phyloP scores from a whole-genome alignment of 2,797 vertebrate genomes.

The Crotalus adamanteus region DNA sequence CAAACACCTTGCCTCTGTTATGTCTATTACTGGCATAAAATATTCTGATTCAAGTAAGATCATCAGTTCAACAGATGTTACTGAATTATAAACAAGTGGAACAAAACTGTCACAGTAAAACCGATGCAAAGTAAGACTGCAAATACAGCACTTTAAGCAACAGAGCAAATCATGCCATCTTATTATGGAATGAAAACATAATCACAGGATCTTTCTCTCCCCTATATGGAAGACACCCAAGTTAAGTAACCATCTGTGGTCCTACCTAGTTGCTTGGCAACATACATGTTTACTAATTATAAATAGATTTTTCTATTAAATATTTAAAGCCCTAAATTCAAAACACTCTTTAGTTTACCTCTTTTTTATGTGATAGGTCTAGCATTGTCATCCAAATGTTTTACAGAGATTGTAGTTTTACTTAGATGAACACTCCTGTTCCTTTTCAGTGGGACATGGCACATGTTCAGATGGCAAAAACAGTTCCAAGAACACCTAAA shows the following conservation, averaged over 20 bases:
- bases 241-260: neutral
- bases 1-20: neutral
- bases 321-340: neutral
- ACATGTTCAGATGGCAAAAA: neutral
- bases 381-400: neutral
- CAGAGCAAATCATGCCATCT: neutral
- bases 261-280: neutral
- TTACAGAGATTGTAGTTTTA: neutral
- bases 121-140: neutral
- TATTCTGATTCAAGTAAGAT: neutral
- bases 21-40: neutral
- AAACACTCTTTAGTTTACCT: neutral
- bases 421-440: neutral
- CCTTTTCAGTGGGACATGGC: neutral
- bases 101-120: neutral
- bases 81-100: neutral
- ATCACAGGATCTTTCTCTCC: neutral
- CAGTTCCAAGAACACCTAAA: neutral
- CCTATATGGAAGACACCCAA: neutral
- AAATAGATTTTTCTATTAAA: neutral
- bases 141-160: neutral
- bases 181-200: neutral
- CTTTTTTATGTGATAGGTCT: neutral
- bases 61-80: neutral
- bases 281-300: neutral